Percentiles rank a stretch among this genome's conserved stretches.
Evolutionary conservation across 1,140 invertebrate species (phyloP).

Genomic region (Panulirus ornatus): DNA sequence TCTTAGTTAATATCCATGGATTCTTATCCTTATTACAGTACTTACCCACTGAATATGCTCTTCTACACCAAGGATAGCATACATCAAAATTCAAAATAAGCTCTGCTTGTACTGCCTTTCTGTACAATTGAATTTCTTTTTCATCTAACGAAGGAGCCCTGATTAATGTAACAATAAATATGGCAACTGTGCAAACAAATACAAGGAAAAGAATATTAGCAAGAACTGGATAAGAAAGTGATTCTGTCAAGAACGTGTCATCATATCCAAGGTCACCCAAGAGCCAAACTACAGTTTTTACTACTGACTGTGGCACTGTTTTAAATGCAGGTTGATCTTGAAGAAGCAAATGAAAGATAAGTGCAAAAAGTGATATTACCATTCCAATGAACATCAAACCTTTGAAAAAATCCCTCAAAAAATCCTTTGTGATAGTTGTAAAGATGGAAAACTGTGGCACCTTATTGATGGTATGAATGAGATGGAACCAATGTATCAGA

Average conservation of each 20-base stretch:
- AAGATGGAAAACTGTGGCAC: slow-evolving; percentile 39
- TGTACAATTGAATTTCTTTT: slow-evolving; percentile 29
- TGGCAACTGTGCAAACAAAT: slow-evolving; percentile 55
- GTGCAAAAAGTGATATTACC: slow-evolving; percentile 54
- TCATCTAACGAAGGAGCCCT: slow-evolving; percentile 37
- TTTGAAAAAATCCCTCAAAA: slow-evolving; percentile 54
- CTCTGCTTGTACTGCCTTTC: neutral
- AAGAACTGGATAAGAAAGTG: slow-evolving; percentile 42
- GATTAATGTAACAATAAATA: slow-evolving; percentile 62
- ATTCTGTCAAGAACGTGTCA: slow-evolving; percentile 55
- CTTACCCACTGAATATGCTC: neutral
- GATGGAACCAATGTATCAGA: slow-evolving; percentile 32
- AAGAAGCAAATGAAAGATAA: slow-evolving; percentile 64
- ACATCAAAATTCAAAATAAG: slow-evolving; percentile 51
- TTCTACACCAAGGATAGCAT: slow-evolving; percentile 32
- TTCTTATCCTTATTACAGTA: neutral
- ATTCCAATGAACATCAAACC: slow-evolving; percentile 58
- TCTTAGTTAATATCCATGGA: neutral
- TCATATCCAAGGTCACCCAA: slow-evolving; percentile 66
- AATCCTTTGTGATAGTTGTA: slow-evolving; percentile 15
- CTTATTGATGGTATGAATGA: slow-evolving; percentile 49
- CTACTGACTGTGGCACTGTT: slow-evolving; percentile 51
- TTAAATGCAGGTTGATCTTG: slow-evolving; percentile 35
- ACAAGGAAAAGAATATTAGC: slow-evolving; percentile 63
- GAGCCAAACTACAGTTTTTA: slow-evolving; percentile 68